These are phyloP conservation scores for Pterophyllum scalare DNA, from an alignment of 2,113 vertebrate species.

Conservation along the genomic window DNA sequence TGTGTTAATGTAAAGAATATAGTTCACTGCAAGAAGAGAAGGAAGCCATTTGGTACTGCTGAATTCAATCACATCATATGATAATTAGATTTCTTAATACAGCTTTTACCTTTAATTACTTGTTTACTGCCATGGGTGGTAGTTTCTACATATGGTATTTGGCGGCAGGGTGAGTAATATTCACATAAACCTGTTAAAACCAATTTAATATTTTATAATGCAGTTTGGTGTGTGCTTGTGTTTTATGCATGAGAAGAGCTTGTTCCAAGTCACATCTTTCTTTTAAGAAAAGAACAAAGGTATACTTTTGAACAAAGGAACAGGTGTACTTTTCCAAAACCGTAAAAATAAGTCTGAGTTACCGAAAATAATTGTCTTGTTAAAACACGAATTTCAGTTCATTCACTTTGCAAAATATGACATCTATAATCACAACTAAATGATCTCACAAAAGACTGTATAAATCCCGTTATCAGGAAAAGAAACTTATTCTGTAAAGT, in stretches of 20 bases:
- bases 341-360: not conserved
- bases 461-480: not conserved
- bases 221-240: conserved; percentile 13
- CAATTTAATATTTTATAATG: conserved; percentile 46
- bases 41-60: not conserved
- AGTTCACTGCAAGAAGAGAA: not conserved
- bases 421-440: not conserved
- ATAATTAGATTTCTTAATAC: conserved; percentile 8
- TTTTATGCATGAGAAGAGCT: conserved; percentile 42
- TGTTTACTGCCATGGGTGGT: conserved; percentile 8
- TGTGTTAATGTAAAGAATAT: not conserved
- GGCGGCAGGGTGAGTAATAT: not conserved
- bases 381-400: not conserved
- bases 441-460: not conserved
- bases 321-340: not conserved
- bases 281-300: not conserved
- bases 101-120: conserved; percentile 22
- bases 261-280: conserved; percentile 17
- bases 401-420: not conserved
- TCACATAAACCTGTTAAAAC: conserved; percentile 26
- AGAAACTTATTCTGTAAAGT: not conserved
- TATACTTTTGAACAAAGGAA: not conserved
- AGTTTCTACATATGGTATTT: not conserved
- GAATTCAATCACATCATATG: not conserved
- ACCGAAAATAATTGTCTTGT: not conserved